Evolutionary conservation across 2,888 invertebrate genomes (phyloP).

Genomic region (Exephanes ischioxanthus): DNA sequence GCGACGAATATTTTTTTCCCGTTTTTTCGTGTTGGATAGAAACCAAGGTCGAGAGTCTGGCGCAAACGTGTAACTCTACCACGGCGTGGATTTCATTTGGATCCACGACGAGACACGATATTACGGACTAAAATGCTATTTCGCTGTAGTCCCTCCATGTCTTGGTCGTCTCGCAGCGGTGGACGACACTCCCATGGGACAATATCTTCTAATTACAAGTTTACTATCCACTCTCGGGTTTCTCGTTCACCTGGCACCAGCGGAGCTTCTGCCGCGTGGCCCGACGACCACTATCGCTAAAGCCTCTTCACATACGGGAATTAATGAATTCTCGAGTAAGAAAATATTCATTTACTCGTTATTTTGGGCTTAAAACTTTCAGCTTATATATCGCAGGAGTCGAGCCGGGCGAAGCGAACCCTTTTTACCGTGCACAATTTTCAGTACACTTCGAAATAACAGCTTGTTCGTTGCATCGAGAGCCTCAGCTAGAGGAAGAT

Average conservation of each 20-base stretch:
- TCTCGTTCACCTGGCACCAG: constrained; percentile 39
- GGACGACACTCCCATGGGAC: constrained; percentile 54
- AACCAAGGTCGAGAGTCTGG: constrained; percentile 14
- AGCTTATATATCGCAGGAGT: not conserved
- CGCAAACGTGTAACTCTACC: not conserved
- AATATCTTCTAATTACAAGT: constrained; percentile 69
- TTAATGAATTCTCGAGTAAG: constrained; percentile 51
- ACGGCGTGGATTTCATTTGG: constrained; percentile 37
- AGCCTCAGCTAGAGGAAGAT: not conserved
- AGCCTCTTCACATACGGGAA: not conserved
- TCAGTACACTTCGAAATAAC: not conserved
- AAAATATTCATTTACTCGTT: constrained; percentile 40
- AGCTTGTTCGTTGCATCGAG: not conserved
- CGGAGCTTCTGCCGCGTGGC: not conserved
- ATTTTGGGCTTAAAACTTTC: constrained; percentile 30
- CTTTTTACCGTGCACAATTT: constrained; percentile 1
- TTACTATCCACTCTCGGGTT: constrained; percentile 54
- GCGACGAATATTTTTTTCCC: too few relatives aligned
- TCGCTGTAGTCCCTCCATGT: constrained; percentile 25
- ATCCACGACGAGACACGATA: constrained; percentile 29
- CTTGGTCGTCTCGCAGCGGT: constrained; percentile 31
- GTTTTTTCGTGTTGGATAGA: not conserved
- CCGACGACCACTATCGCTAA: not conserved
- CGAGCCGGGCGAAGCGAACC: not conserved
- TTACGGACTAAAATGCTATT: constrained; percentile 33